Conservation (phyloP, 2,113 vertebrate genomes). For the Pogonocichla stellata region DNA sequence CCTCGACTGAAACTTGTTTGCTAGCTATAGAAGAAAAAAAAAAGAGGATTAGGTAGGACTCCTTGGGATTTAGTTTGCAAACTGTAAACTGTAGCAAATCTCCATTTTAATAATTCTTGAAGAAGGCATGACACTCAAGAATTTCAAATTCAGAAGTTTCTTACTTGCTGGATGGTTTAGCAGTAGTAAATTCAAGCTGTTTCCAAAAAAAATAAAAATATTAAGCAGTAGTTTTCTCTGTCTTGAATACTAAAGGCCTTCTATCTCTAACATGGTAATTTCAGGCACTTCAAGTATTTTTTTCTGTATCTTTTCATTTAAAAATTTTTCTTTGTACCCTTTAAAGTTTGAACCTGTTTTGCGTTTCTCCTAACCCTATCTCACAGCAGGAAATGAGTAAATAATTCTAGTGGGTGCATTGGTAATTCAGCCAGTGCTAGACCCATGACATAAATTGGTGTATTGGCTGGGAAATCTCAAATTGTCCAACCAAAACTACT, state of each 20-base stretch:
- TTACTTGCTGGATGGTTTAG: not conserved
- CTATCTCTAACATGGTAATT: not conserved
- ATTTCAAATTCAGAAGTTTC: constrained; percentile 26
- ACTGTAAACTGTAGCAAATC: constrained; percentile 60
- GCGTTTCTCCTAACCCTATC: too few relatives aligned
- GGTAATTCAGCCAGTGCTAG: too few relatives aligned
- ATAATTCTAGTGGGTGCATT: too few relatives aligned
- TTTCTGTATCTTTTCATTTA: constrained; percentile 29
- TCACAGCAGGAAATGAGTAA: too few relatives aligned
- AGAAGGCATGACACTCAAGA: not conserved
- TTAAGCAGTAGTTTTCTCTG: constrained; percentile 10
- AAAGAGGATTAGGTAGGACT: constrained; percentile 52
- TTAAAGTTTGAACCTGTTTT: too few relatives aligned
- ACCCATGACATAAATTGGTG: too few relatives aligned
- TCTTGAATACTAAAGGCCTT: constrained; percentile 21
- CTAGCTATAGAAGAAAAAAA: not conserved
- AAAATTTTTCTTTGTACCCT: too few relatives aligned
- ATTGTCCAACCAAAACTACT: too few relatives aligned
- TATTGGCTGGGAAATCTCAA: too few relatives aligned
- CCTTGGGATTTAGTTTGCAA: constrained; percentile 52
- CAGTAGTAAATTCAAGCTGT: not conserved
- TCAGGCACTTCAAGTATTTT: constrained; percentile 25
- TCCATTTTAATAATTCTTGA: constrained; percentile 40
- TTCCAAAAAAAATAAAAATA: not conserved
- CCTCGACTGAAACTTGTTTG: not conserved